A percentile compares a stretch with the other conserved stretches of the same genome.
These are phyloP conservation scores for Tipula vernalis DNA, from an alignment of 2,888 invertebrate genomes.

Conservation along the genomic window DNA sequence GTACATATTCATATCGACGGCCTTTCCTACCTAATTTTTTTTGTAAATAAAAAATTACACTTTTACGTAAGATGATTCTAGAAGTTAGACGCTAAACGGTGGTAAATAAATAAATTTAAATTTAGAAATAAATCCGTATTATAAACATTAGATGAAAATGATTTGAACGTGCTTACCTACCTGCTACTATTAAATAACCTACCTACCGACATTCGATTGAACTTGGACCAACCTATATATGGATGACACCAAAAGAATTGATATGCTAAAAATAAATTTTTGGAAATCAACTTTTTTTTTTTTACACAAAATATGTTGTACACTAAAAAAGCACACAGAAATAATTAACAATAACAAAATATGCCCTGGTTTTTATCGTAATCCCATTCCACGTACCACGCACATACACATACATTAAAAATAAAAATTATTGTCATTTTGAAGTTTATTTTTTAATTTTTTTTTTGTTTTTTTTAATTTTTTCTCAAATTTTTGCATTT, in stretches of 20 bases:
- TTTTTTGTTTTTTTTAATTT: background rate
- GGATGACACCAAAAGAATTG: background rate
- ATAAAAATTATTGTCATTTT: conserved; percentile 4
- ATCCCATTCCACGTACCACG: background rate
- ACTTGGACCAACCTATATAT: background rate
- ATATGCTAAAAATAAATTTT: background rate
- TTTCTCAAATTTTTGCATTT: background rate
- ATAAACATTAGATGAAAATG: too few species aligned
- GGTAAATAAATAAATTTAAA: too few species aligned
- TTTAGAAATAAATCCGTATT: too few species aligned
- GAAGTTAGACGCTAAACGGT: too few species aligned
- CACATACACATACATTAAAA: background rate
- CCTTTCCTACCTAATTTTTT: too few species aligned
- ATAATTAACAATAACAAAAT: background rate
- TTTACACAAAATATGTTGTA: background rate
- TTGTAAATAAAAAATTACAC: too few species aligned
- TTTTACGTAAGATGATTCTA: too few species aligned
- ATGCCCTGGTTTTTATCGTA: background rate
- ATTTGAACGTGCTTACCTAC: background rate
- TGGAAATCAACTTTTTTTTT: background rate
- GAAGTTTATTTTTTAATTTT: background rate
- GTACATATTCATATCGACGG: too few species aligned
- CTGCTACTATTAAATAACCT: background rate
- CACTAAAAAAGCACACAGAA: background rate
- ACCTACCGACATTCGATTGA: background rate